A percentile compares a stretch with the other conserved stretches of the same genome.
phyloP scores from a whole-genome alignment of 2,113 vertebrate species.

The Crotalus helleri region DNA sequence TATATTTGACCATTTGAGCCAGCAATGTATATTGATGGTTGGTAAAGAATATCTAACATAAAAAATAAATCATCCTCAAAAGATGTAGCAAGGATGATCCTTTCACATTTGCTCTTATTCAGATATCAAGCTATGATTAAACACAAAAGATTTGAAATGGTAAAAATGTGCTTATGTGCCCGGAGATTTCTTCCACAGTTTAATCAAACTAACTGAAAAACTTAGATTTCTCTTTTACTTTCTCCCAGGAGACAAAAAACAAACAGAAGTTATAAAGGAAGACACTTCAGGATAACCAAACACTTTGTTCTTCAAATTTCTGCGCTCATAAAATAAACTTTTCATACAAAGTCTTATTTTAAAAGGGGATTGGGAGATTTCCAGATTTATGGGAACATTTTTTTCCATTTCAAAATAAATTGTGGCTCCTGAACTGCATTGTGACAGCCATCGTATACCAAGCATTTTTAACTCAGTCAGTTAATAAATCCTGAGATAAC shows the following conservation, averaged over 20 bases:
- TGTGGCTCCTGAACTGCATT: not conserved
- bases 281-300: constrained; percentile 22
- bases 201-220: not conserved
- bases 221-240: constrained; percentile 6
- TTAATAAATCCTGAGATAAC: constrained; percentile 1
- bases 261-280: constrained; percentile 9
- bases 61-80: constrained; percentile 32
- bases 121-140: not conserved
- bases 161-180: not conserved
- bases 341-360: constrained; percentile 9
- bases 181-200: constrained; percentile 19
- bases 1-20: constrained; percentile 59
- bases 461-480: not conserved
- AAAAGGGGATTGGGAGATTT: constrained; percentile 35
- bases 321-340: constrained; percentile 17
- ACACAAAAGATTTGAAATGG: constrained; percentile 15
- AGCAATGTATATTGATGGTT: constrained; percentile 45
- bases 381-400: constrained; percentile 14
- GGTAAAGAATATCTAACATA: constrained; percentile 42
- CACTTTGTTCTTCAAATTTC: constrained; percentile 42
- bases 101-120: constrained; percentile 3
- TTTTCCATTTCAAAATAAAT: not conserved
- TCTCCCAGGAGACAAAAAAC: constrained; percentile 29
- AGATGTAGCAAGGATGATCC: constrained; percentile 16
- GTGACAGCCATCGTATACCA: not conserved